These are phyloP conservation scores for Drosophila lutescens DNA, from an alignment of 2,888 invertebrate species.

Conservation along the genomic window DNA sequence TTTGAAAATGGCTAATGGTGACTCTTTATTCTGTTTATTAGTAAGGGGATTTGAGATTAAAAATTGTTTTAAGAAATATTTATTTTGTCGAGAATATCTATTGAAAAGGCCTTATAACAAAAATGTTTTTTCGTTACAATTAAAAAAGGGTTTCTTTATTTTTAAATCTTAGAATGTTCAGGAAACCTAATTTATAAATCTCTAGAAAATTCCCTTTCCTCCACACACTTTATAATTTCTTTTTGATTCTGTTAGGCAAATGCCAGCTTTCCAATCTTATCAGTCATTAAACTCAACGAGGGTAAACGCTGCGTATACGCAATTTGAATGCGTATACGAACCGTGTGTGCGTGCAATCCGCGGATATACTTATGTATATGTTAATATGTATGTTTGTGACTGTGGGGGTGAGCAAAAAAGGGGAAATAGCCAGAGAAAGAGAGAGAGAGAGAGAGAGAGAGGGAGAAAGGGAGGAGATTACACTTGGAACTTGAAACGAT, in stretches of 20 bases:
- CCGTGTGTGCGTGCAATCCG: slow-evolving; percentile 22
- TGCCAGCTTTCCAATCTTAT: slow-evolving; percentile 55
- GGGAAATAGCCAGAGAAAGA: slow-evolving; percentile 10
- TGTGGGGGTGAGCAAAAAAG: slow-evolving; percentile 20
- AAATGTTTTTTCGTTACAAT: too few species aligned
- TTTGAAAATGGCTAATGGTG: background rate
- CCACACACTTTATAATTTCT: slow-evolving; percentile 3
- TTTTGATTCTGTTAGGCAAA: slow-evolving; percentile 30
- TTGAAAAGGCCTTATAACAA: too few species aligned
- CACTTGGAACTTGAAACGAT: slow-evolving; percentile 19
- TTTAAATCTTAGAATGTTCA: background rate
- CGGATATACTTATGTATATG: background rate
- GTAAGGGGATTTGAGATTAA: too few species aligned
- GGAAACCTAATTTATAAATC: background rate
- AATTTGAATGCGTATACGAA: slow-evolving; percentile 42
- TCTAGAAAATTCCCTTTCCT: background rate
- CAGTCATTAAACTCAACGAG: slow-evolving; percentile 74
- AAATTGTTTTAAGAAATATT: too few species aligned
- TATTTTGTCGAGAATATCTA: too few species aligned
- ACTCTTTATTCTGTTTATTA: background rate
- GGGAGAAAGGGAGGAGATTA: slow-evolving; percentile 8
- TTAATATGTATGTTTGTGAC: background rate
- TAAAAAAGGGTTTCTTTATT: too few species aligned
- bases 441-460: background rate
- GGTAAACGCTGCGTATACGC: slow-evolving; percentile 51